phyloP scores from a whole-genome alignment of 2,888 invertebrate genomes.

The Hipparchia semele region DNA sequence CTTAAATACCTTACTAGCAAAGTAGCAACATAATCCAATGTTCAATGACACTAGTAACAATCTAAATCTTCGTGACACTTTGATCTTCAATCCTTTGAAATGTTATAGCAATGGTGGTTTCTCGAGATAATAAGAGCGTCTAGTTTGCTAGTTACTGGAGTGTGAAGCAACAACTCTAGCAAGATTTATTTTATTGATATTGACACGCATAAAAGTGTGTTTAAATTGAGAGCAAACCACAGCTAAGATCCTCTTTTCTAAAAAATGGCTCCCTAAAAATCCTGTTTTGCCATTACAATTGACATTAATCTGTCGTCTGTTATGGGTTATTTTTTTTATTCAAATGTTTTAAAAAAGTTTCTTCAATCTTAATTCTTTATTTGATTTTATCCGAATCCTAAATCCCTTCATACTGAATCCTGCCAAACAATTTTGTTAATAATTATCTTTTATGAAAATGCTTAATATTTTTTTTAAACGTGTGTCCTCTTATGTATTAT shows the following conservation, averaged over 20 bases:
- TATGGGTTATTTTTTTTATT: too few species aligned
- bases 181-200: background rate
- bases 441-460: too few species aligned
- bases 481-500: too few species aligned
- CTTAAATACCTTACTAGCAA: background rate
- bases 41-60: background rate
- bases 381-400: too few species aligned
- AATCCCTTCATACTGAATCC: too few species aligned
- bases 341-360: too few species aligned
- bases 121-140: background rate
- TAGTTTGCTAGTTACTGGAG: background rate
- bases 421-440: too few species aligned
- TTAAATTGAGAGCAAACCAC: background rate
- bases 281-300: too few species aligned
- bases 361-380: too few species aligned
- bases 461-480: too few species aligned
- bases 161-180: background rate
- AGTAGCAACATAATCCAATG: background rate
- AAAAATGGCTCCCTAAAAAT: background rate
- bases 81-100: slow-evolving; percentile 10
- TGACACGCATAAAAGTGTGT: background rate
- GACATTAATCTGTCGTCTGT: background rate
- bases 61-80: slow-evolving; percentile 12
- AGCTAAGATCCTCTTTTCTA: background rate
- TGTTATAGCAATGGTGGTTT: background rate